These are phyloP conservation scores for Microcebus murinus DNA, from an alignment of 2,113 vertebrate genomes.

Conservation along the genomic window DNA sequence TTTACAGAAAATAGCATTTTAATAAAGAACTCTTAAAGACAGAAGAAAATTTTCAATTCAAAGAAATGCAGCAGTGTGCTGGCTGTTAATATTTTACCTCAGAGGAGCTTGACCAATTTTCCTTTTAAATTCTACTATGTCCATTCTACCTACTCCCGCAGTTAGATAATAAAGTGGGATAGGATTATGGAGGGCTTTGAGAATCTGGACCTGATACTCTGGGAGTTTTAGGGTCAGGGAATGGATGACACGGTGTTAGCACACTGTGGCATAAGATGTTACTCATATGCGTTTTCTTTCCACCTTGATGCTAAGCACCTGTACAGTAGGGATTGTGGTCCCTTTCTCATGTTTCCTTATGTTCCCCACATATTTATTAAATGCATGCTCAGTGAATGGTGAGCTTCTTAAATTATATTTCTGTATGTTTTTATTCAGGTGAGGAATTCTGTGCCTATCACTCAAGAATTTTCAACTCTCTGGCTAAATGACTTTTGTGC, in stretches of 20 bases:
- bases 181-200: neutral
- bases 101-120: neutral
- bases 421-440: constrained; percentile 55
- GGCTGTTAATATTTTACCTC: neutral
- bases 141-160: neutral
- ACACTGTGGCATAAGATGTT: neutral
- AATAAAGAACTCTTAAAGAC: constrained; percentile 22
- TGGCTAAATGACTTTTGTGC: constrained; percentile 86
- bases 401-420: constrained; percentile 51
- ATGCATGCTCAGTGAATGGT: neutral
- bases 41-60: neutral
- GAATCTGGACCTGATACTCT: neutral
- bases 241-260: neutral
- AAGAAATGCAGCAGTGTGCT: neutral
- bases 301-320: neutral
- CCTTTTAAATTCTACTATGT: neutral
- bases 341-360: neutral
- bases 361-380: neutral
- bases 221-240: neutral
- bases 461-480: neutral
- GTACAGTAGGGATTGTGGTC: neutral
- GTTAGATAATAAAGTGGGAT: neutral
- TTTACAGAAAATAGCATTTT: constrained; percentile 16
- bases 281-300: neutral
- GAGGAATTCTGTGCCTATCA: neutral